A percentile compares a stretch with the other conserved stretches of the same genome.
Conservation (phyloP, 2,113 vertebrate genomes). For the Clarias magur region DNA sequence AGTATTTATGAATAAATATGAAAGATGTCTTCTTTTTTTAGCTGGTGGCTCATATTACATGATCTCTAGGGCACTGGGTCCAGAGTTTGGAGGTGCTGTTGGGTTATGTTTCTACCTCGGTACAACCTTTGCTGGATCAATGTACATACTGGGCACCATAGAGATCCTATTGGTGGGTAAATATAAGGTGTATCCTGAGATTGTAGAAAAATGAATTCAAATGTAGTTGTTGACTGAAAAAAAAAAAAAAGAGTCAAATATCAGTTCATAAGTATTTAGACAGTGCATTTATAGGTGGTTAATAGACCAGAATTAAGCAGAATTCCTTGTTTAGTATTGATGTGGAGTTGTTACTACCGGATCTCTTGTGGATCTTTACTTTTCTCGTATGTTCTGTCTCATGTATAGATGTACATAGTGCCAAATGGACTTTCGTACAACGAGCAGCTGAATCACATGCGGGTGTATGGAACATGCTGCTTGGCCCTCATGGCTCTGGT, state of each 20-base stretch:
- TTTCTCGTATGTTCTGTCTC: conserved; percentile 1
- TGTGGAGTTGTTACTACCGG: too few relatives aligned
- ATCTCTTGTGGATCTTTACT: neutral
- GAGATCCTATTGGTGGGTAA: conserved; percentile 75
- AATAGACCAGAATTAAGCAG: too few relatives aligned
- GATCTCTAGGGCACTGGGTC: conserved; percentile 79
- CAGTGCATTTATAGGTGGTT: too few relatives aligned
- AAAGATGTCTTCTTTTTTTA: conserved; percentile 46
- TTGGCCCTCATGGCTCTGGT: conserved; percentile 86
- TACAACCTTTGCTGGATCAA: conserved; percentile 78
- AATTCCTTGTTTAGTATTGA: too few relatives aligned
- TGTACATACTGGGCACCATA: conserved; percentile 79
- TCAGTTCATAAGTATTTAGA: too few relatives aligned
- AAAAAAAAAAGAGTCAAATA: too few relatives aligned
- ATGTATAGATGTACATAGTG: conserved; percentile 84
- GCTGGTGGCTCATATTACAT: conserved; percentile 81
- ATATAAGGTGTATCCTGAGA: too few relatives aligned
- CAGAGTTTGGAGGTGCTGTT: conserved; percentile 79
- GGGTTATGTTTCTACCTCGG: conserved; percentile 78
- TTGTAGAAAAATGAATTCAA: too few relatives aligned
- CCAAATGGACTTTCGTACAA: conserved; percentile 76
- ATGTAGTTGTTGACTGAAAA: too few relatives aligned
- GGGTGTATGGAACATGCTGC: conserved; percentile 85
- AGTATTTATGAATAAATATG: neutral
- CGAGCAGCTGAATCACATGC: conserved; percentile 80